Conservation (phyloP, 2,888 invertebrate species). For the Heliconius ismenius region DNA sequence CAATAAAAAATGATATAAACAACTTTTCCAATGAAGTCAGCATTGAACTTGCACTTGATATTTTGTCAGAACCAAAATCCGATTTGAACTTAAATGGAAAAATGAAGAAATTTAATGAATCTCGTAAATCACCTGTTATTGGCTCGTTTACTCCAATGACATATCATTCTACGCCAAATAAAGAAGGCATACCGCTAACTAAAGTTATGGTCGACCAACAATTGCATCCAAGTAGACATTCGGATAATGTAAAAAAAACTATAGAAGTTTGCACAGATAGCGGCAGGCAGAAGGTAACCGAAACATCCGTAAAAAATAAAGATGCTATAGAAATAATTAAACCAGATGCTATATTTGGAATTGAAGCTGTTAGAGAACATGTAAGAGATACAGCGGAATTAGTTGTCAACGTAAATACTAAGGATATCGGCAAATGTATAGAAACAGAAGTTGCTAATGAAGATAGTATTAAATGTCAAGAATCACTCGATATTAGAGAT, state of each 20-base stretch:
- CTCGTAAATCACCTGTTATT: slow-evolving; percentile 71
- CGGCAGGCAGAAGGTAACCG: slow-evolving; percentile 57
- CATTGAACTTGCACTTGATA: slow-evolving; percentile 53
- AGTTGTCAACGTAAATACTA: neutral
- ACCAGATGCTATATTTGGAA: slow-evolving; percentile 28
- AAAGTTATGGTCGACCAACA: slow-evolving; percentile 77
- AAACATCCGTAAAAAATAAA: slow-evolving; percentile 48
- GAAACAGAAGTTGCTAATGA: neutral
- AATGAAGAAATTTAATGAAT: slow-evolving; percentile 70
- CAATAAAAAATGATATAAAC: slow-evolving; percentile 50
- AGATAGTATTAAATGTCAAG: neutral
- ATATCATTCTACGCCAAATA: slow-evolving; percentile 75
- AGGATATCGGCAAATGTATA: neutral
- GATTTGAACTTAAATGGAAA: slow-evolving; percentile 69
- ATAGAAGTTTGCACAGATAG: slow-evolving; percentile 75
- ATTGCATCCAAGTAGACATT: slow-evolving; percentile 71
- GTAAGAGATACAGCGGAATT: neutral
- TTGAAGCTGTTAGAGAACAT: slow-evolving; percentile 25
- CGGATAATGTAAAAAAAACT: slow-evolving; percentile 73
- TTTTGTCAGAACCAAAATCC: slow-evolving; percentile 55
- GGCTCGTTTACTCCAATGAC: slow-evolving; percentile 72
- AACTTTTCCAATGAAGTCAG: slow-evolving; percentile 49
- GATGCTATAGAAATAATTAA: slow-evolving; percentile 40
- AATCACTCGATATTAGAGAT: slow-evolving; percentile 4
- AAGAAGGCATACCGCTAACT: slow-evolving; percentile 73